Evolutionary conservation across 1,140 invertebrate species (phyloP).

Genomic region (Halotydeus destructor): DNA sequence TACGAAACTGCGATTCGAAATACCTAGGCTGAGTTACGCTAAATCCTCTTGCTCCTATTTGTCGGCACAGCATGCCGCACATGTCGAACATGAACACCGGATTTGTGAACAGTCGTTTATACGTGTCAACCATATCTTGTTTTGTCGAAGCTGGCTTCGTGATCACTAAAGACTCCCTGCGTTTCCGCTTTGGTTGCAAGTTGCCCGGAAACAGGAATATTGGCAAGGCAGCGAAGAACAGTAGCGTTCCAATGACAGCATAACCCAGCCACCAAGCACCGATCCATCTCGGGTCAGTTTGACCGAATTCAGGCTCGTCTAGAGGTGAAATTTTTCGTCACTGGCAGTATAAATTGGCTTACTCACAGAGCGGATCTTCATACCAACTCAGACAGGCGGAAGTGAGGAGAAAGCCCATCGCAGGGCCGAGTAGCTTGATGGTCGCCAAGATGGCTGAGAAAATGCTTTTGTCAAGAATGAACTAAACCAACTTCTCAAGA

Average conservation of each 20-base stretch:
- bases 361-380: slow-evolving; percentile 17
- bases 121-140: slow-evolving; percentile 24
- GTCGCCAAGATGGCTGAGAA: no score
- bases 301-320: no score
- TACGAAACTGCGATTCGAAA: slow-evolving; percentile 47
- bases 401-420: slow-evolving; percentile 16
- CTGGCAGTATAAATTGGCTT: no score
- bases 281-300: slow-evolving; percentile 28
- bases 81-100: slow-evolving; percentile 43
- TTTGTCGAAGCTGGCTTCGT: no score
- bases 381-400: slow-evolving; percentile 16
- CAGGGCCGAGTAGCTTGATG: slow-evolving; percentile 17
- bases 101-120: slow-evolving; percentile 31
- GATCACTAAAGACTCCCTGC: no score
- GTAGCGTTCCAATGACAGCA: slow-evolving; percentile 16
- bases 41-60: slow-evolving; percentile 46
- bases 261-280: slow-evolving; percentile 34
- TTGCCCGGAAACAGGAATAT: slow-evolving; percentile 18
- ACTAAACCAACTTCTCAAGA: no score
- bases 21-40: slow-evolving; percentile 55
- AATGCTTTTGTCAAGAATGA: no score
- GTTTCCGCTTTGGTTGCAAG: no score
- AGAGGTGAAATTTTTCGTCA: no score
- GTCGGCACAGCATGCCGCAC: slow-evolving; percentile 40
- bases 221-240: slow-evolving; percentile 17